Conservation (phyloP, 1,140 invertebrate species). For the Monomorium pharaonis region DNA sequence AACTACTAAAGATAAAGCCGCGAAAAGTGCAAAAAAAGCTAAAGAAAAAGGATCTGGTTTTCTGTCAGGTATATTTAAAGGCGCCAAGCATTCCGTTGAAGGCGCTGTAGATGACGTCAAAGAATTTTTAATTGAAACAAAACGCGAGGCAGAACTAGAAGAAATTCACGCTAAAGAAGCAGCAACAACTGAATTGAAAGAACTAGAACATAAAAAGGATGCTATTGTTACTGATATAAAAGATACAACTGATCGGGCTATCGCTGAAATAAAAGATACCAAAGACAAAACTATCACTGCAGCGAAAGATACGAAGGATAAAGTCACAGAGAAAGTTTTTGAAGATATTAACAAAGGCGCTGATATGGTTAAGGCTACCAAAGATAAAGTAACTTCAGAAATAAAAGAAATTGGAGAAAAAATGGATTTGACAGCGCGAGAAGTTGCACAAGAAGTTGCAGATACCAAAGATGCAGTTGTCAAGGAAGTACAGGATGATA, state of each 20-base stretch:
- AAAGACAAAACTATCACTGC: slow-evolving; percentile 46
- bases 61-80: slow-evolving; percentile 43
- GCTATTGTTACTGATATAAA: background rate
- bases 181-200: background rate
- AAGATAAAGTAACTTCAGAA: slow-evolving; percentile 16
- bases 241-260: slow-evolving; percentile 33
- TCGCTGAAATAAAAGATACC: slow-evolving; percentile 45
- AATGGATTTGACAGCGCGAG: slow-evolving; percentile 41
- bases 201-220: slow-evolving; percentile 58
- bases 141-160: background rate
- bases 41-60: slow-evolving; percentile 47
- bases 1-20: background rate
- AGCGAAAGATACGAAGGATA: slow-evolving; percentile 38
- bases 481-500: slow-evolving; percentile 58
- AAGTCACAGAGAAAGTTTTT: slow-evolving; percentile 29
- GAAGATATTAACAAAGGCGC: slow-evolving; percentile 29
- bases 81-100: slow-evolving; percentile 68
- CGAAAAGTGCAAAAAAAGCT: background rate
- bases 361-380: background rate
- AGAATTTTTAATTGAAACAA: slow-evolving; percentile 27
- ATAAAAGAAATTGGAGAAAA: slow-evolving; percentile 22
- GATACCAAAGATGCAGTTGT: slow-evolving; percentile 22
- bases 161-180: slow-evolving; percentile 59
- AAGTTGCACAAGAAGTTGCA: slow-evolving; percentile 30
- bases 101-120: slow-evolving; percentile 75